These are phyloP conservation scores for Catamblyrhynchus diadema DNA, from an alignment of 2,797 vertebrate genomes.

Conservation along the genomic window DNA sequence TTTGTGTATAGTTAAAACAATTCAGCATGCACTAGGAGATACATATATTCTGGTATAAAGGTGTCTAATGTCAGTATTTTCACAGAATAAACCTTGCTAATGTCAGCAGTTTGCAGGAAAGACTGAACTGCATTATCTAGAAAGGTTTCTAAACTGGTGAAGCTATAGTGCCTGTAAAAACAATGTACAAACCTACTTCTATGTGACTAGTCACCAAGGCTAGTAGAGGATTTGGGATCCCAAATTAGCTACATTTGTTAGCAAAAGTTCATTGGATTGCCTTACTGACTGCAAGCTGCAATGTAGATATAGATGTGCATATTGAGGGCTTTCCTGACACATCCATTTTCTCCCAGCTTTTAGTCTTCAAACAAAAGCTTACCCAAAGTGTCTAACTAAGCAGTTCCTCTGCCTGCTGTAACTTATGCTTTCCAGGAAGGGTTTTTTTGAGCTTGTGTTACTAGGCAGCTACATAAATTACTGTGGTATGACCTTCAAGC, in stretches of 20 bases:
- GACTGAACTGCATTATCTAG: background rate
- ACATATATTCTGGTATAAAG: background rate
- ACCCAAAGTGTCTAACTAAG: background rate
- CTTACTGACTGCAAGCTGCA: background rate
- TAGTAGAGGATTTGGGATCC: background rate
- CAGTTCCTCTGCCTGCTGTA: background rate
- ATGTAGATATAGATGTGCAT: fast-evolving
- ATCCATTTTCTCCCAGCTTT: background rate
- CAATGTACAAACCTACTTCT: background rate
- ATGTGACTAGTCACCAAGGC: background rate
- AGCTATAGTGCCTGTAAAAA: background rate
- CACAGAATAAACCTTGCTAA: background rate
- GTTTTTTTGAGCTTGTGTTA: background rate
- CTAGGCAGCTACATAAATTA: constrained; percentile 40
- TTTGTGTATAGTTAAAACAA: background rate
- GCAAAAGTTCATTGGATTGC: background rate
- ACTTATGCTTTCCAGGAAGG: constrained; percentile 15
- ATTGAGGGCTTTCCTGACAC: background rate
- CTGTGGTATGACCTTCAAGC: constrained; percentile 23
- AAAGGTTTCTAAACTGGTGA: background rate
- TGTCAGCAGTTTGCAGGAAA: background rate
- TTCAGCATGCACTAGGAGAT: background rate
- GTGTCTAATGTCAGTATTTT: background rate
- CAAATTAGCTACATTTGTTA: background rate
- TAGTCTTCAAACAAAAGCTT: background rate